These are phyloP conservation scores for Gastrophryne carolinensis DNA, from an alignment of 2,797 vertebrate species.

Conservation along the genomic window DNA sequence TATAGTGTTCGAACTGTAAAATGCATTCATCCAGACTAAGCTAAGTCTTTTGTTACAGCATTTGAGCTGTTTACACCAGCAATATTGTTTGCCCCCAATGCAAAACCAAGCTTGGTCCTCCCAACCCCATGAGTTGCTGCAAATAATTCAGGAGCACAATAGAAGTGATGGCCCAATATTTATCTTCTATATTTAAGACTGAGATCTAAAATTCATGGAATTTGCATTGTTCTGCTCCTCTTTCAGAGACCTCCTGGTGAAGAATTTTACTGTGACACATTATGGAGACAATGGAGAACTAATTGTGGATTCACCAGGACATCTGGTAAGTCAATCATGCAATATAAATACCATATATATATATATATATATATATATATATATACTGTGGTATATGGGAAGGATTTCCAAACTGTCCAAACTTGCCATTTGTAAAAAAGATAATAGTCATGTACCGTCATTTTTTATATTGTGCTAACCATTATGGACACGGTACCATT, in stretches of 20 bases:
- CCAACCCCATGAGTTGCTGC: neutral
- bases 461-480: no score
- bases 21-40: neutral
- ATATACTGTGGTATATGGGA: no score
- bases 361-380: neutral
- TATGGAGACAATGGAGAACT: slow-evolving; percentile 13
- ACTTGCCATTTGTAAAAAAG: no score
- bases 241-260: slow-evolving; percentile 16
- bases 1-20: neutral
- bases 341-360: neutral
- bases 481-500: no score
- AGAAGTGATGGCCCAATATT: neutral
- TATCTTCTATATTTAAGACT: no score
- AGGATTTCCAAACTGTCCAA: no score
- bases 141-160: neutral
- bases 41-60: neutral
- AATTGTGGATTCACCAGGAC: neutral
- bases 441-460: no score
- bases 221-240: neutral
- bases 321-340: slow-evolving; percentile 9
- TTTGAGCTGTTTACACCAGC: neutral
- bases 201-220: no score
- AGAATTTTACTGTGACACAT: slow-evolving; percentile 22
- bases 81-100: neutral
- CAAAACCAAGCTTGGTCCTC: neutral